These are phyloP conservation scores for Pelobates cultripes DNA, from an alignment of 2,797 vertebrate species.

Conservation along the genomic window DNA sequence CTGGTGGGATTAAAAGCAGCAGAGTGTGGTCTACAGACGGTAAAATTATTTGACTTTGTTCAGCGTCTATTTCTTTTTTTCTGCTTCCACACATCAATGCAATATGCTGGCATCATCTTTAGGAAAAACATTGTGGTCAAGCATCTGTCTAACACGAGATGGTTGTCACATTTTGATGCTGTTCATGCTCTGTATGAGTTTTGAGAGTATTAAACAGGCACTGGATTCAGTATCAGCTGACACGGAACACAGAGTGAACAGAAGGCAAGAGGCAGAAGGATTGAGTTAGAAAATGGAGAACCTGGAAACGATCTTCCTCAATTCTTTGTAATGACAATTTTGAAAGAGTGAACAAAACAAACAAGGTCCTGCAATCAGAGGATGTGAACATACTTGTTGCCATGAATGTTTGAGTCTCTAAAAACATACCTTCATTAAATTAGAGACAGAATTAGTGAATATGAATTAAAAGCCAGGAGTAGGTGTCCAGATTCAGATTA, in stretches of 20 bases:
- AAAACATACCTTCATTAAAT: no score
- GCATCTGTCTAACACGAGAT: background rate
- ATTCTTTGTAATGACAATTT: background rate
- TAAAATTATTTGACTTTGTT: conserved; percentile 23
- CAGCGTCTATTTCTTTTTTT: conserved; percentile 3
- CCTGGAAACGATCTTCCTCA: conserved; percentile 1
- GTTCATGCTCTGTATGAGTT: conserved; percentile 1
- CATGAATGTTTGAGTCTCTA: background rate
- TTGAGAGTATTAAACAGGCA: background rate
- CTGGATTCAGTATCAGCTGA: conserved; percentile 10
- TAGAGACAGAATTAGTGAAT: no score
- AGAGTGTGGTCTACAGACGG: conserved; percentile 12
- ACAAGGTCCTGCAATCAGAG: no score
- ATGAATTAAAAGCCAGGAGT: no score
- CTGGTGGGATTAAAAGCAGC: conserved; percentile 7
- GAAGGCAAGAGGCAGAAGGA: conserved; percentile 3
- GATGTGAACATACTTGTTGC: no score
- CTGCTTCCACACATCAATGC: background rate
- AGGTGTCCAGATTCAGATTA: no score
- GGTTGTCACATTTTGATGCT: conserved; percentile 5
- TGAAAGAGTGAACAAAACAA: conserved; percentile 5
- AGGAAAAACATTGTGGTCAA: conserved; percentile 7
- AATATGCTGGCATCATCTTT: conserved; percentile 9
- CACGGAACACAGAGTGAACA: background rate
- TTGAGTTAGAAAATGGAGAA: background rate